Base-by-base conservation (phyloP, 1,140 invertebrate species). In the Lucilia sericata region DNA sequence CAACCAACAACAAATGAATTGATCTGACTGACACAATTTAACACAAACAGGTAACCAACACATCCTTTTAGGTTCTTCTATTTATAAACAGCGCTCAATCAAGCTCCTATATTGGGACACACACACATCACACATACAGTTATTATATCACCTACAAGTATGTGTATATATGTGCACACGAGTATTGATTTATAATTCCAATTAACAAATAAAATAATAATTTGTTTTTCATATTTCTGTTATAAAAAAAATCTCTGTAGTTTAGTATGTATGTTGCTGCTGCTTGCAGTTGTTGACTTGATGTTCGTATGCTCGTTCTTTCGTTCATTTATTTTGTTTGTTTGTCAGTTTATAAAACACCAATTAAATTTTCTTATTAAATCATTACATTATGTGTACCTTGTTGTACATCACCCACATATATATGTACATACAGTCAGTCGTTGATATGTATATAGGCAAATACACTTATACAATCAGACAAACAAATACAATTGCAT, bases 311-410 rank as follows among this genome's bases (percentile, higher is more conserved):
- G 14, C 5, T 60, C 17, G 14, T 7, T 60, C 55, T 14, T 7
- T 60, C 51, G 13, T 60, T 60, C 14, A n/a, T 60, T n/a, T 60
- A 14, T 60, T n/a, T 60, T 60, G 55, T 70, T 70, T 25, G 65
- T 70, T 70, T 70, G 65, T 70, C 65, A 70, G 65, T 70, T 70
- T 80, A 25, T 80, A 49, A 30, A 80, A 80, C 76, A 80, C 42
- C 42, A 80, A 80, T 80, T 80, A 80, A 49, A 80, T 80, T 80
- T 80, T 80, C 76, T 80, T 80, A 80, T 80, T 80, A 80, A 80
- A 80, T 80, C 76, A 80, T 80, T 80, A 80, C 76, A 80, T 80
- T 49, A 49, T 49, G 47, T 49, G 42, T 49, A 80, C 25, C 42
- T 47, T 78, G 75, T 25, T 80, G 17, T 36, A 36, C 30, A 34